Base-by-base conservation (phyloP, 2,888 invertebrate species). In the Erynnis tages region DNA sequence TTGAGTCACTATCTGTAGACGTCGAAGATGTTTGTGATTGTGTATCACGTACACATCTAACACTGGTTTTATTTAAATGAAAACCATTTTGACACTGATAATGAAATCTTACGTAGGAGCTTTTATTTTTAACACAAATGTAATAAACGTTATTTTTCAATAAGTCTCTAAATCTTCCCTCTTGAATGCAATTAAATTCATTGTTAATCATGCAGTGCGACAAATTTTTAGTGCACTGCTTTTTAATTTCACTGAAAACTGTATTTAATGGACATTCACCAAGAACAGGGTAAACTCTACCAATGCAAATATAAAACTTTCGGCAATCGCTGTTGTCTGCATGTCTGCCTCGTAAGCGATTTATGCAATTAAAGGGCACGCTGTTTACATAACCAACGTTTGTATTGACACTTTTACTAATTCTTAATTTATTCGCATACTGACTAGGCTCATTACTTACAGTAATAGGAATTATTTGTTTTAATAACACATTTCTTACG, bases 251-350 rank as follows among this genome's bases (percentile, higher is more conserved):
- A 63, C 89, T 89, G 54, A 86, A 90, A 47, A 89, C 83, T 21
- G 87, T 85, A 54, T 79, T 74, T 7, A 59, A 62, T 13, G 90
- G 90, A 57, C 90, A 90, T 44, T 55, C 62, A 27, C 82, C 78
- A 29, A 69, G 54, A 29, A 82, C 62, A 21, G 83, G 76, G 53
- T 71, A 54, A n/a, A 56, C 40, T 48, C 58, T 70, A 10, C 83
- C 82, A 8, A 77, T 66, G 58, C 91, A 92, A 41, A 84, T 79
- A 59, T 91, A 91, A 65, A 90, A 91, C 62, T 85, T 87, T 43
- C 78, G 82, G 54, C 91, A 91, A 60, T 91, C 78, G 19, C 70
- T 62, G 10, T 74, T 77, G 65, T 91, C 89, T 1, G 84, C 69
- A 63, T 86, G 91, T 61, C 76, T 82, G 1, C 91, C 91, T n/a